Evolutionary conservation across 2,113 vertebrate genomes (phyloP), one percentile per base, ranked within the genome.

Genomic region (Rutilus rutilus): DNA sequence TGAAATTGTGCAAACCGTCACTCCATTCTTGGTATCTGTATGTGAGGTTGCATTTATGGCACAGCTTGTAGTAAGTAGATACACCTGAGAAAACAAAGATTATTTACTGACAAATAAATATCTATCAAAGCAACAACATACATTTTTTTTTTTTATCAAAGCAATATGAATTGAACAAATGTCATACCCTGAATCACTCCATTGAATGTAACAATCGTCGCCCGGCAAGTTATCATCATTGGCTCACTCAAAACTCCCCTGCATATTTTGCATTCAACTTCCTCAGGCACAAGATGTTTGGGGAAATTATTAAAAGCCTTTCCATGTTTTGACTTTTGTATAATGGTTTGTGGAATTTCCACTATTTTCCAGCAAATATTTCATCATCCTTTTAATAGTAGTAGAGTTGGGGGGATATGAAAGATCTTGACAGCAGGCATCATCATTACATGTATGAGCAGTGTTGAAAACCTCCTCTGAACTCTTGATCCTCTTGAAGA

Each of bases 21-120:
- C 36, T 23, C 69, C 36, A 45, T 73, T 73, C 69, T 12, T 73
- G 36, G 1, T 73, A 73, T 42, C 69, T 73, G 8, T 73, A 42
- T 73, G 69, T 42, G 69, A 73, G 69, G 69, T 73, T 42, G 69
- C 69, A 73, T 73, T 42, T 73, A 73, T 42, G 19, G 36, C 69
- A 73, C 19, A 73, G 7, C 36, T 73, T 73, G 69, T 73, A 73
- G 21, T 73, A 73, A 23, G 69, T 73, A n/a, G 67, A 71, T 73
- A 73, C 69, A 73, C 36, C 69, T 73, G 36, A 73, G 36, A 73
- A 73, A 42, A 21, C 19, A 42, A 69, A 54, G 52, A 59, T 9
- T 8, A 23, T 59, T 7, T 59, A n/a, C 57, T 59, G 21, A n/a
- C 1, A 73, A 73, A 23, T 42, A 12, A 30, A 42, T 12, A 73